Evolutionary conservation across 1,140 invertebrate genomes (phyloP).

Genomic region (Diabrotica virgifera): DNA sequence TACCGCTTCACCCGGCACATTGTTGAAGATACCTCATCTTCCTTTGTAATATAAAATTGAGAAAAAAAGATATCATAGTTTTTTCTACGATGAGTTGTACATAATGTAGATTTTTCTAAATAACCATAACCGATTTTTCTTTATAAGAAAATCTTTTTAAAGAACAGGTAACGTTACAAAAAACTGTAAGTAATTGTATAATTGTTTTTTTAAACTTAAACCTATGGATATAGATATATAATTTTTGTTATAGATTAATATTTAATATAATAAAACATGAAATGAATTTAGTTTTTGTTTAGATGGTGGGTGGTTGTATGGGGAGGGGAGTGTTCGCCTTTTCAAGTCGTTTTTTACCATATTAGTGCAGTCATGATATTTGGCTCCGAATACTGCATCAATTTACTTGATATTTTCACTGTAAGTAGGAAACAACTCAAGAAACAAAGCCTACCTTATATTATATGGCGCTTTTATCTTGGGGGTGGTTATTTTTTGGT

Average conservation of each 20-base stretch:
- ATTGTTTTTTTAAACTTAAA: constrained; percentile 43
- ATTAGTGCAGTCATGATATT: too few relatives aligned
- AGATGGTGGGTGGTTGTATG: neutral
- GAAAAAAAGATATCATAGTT: constrained; percentile 32
- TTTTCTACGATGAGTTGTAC: constrained; percentile 36
- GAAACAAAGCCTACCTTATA: too few relatives aligned
- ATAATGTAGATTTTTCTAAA: constrained; percentile 45
- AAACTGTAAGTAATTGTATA: constrained; percentile 48
- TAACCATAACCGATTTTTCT: constrained; percentile 38
- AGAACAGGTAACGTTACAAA: constrained; percentile 37
- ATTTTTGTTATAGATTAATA: constrained; percentile 50
- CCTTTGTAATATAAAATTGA: constrained; percentile 24
- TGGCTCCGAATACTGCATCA: too few relatives aligned
- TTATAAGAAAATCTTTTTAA: constrained; percentile 46
- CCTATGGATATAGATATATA: constrained; percentile 46
- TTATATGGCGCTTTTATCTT: too few relatives aligned
- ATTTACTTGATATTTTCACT: too few relatives aligned
- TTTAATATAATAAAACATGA: constrained; percentile 46
- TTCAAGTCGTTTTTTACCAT: too few relatives aligned
- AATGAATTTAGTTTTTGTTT: constrained; percentile 39
- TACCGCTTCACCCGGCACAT: neutral
- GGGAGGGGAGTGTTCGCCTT: too few relatives aligned
- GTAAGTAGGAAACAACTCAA: too few relatives aligned
- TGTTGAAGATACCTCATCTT: constrained; percentile 18
- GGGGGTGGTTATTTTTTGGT: too few relatives aligned